Conservation (phyloP, 37 sponge, comb jelly and placozoan species). For the Mnemiopsis leidyi region DNA sequence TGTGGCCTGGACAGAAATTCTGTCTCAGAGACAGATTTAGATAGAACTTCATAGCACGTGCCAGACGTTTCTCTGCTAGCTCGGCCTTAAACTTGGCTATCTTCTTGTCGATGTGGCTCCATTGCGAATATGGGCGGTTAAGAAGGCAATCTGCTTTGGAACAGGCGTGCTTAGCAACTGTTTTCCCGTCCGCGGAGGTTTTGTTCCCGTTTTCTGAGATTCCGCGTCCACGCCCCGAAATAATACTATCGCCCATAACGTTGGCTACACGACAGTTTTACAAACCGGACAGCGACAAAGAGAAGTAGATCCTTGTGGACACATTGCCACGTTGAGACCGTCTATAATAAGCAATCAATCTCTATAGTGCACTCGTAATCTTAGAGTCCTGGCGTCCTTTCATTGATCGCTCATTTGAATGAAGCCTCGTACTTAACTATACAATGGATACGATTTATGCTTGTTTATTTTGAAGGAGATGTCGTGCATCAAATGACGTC, state of each 20-base stretch:
- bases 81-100: slow-evolving; percentile 54
- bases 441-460: not conserved
- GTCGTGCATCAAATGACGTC: not conserved
- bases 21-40: not conserved
- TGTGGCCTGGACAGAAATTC: not conserved
- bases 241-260: too few species aligned
- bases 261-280: too few species aligned
- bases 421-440: not conserved
- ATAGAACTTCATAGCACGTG: not conserved
- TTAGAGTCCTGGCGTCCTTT: not conserved
- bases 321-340: not conserved
- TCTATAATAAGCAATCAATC: not conserved
- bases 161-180: too few species aligned
- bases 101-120: slow-evolving; percentile 29
- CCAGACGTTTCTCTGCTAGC: not conserved
- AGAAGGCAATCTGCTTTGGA: not conserved
- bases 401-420: not conserved
- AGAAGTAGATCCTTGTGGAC: too few species aligned
- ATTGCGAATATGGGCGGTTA: not conserved
- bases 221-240: too few species aligned
- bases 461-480: not conserved
- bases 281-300: too few species aligned
- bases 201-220: too few species aligned
- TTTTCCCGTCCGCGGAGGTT: too few species aligned
- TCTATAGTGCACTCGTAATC: not conserved